Evolutionary conservation across 2,797 vertebrate species (phyloP).

Genomic region (Podarcis siculus): DNA sequence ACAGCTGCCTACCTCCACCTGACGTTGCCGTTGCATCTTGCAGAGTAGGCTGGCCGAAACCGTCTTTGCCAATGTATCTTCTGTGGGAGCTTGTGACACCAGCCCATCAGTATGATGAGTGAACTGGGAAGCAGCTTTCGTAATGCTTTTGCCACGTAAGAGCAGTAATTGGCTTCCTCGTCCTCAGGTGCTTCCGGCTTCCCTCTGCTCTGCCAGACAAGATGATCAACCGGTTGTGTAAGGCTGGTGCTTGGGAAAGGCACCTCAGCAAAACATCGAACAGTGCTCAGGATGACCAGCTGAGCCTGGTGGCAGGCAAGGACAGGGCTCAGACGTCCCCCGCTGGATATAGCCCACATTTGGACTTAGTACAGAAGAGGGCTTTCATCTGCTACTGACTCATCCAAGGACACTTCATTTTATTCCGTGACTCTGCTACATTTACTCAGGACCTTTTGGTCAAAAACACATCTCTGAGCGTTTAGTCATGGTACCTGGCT

Average conservation of each 20-base stretch:
- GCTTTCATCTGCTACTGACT: too few species aligned
- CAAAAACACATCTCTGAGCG: too few species aligned
- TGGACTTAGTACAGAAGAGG: background rate
- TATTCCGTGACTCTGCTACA: too few species aligned
- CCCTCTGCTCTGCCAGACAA: background rate
- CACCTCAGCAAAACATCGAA: background rate
- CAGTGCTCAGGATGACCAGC: background rate
- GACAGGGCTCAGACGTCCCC: background rate
- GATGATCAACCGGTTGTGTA: background rate
- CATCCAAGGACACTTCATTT: too few species aligned
- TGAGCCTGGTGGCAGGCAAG: background rate
- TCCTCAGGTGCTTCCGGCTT: background rate
- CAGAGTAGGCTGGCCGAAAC: background rate
- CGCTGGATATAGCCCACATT: background rate
- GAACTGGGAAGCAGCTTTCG: rapidly evolving
- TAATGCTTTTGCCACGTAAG: background rate
- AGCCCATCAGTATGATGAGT: background rate
- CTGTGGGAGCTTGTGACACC: rapidly evolving
- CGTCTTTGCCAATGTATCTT: rapidly evolving
- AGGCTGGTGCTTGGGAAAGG: background rate
- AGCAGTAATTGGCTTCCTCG: background rate
- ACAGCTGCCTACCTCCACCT: background rate
- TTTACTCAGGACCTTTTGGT: too few species aligned
- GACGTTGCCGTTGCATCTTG: background rate
- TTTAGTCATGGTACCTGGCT: background rate